Conservation (phyloP, 1,140 invertebrate species). For the Euura saliciscinereae region DNA sequence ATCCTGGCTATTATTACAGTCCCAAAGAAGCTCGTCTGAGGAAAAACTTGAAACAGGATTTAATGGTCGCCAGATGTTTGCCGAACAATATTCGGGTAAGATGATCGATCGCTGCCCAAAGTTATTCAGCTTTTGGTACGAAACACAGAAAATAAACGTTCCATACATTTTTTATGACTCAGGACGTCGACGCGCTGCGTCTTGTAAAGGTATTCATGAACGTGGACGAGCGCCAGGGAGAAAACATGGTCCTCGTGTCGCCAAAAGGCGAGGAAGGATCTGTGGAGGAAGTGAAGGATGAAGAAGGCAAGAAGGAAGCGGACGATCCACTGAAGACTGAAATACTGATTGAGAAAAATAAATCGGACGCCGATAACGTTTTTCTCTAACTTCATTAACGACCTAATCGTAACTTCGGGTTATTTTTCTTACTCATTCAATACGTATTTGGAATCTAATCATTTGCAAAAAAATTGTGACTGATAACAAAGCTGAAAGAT, state of each 20-base stretch:
- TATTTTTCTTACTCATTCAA: not conserved
- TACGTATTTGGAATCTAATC: too few species aligned
- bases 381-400: not conserved
- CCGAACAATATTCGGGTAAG: slow-evolving; percentile 14
- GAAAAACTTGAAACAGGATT: slow-evolving; percentile 42
- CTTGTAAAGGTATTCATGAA: slow-evolving; percentile 51
- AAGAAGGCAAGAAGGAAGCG: slow-evolving; percentile 33
- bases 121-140: slow-evolving; percentile 44
- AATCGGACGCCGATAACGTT: not conserved
- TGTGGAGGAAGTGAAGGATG: slow-evolving; percentile 55
- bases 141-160: slow-evolving; percentile 48
- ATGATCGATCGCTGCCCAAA: slow-evolving; percentile 57
- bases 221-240: slow-evolving; percentile 66
- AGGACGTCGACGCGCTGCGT: not conserved
- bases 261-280: slow-evolving; percentile 50
- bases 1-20: slow-evolving; percentile 59
- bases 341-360: not conserved
- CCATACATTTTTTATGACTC: slow-evolving; percentile 53
- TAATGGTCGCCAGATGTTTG: slow-evolving; percentile 12
- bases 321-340: not conserved
- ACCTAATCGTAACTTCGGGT: not conserved
- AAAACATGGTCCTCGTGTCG: slow-evolving; percentile 64
- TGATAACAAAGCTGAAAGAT: too few species aligned
- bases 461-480: too few species aligned
- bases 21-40: slow-evolving; percentile 53